Percentiles rank a stretch among this genome's conserved stretches.
Evolutionary conservation across 2,888 invertebrate genomes (phyloP).

Genomic region (Tetheella fluctuosa): DNA sequence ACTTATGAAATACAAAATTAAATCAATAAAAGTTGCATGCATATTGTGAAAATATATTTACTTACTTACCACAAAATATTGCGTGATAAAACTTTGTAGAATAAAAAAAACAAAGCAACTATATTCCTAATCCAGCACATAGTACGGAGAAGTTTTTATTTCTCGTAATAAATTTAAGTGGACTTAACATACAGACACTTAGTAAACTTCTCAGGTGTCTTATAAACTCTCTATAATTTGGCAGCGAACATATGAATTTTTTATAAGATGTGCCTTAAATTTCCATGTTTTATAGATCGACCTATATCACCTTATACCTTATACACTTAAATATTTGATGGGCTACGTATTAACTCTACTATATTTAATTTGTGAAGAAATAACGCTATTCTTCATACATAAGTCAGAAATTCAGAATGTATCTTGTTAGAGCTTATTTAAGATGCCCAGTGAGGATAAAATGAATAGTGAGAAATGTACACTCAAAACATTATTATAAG

Average conservation of each 20-base stretch:
- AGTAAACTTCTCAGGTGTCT: conserved; percentile 50
- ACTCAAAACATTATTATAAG: too few relatives aligned
- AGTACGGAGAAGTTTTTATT: background rate
- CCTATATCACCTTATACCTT: conserved; percentile 14
- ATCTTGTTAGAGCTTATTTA: too few relatives aligned
- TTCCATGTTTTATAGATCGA: conserved; percentile 39
- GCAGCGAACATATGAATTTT: conserved; percentile 49
- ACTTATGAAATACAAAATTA: background rate
- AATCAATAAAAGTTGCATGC: background rate
- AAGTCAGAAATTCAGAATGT: background rate
- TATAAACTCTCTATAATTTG: conserved; percentile 49
- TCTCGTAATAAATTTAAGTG: background rate
- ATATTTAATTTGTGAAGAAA: background rate
- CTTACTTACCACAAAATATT: too few relatives aligned
- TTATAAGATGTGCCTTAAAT: conserved; percentile 46
- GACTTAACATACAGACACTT: conserved; percentile 28
- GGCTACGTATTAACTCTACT: background rate
- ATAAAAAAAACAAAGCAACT: too few relatives aligned
- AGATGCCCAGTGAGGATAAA: too few relatives aligned
- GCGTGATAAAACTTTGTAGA: background rate
- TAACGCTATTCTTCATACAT: background rate
- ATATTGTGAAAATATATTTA: background rate
- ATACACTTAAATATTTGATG: background rate
- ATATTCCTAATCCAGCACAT: background rate
- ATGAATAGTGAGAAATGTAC: background rate